phyloP scores from a whole-genome alignment of 92 coral and sea anemone species.

The Scolanthus callimorphus region DNA sequence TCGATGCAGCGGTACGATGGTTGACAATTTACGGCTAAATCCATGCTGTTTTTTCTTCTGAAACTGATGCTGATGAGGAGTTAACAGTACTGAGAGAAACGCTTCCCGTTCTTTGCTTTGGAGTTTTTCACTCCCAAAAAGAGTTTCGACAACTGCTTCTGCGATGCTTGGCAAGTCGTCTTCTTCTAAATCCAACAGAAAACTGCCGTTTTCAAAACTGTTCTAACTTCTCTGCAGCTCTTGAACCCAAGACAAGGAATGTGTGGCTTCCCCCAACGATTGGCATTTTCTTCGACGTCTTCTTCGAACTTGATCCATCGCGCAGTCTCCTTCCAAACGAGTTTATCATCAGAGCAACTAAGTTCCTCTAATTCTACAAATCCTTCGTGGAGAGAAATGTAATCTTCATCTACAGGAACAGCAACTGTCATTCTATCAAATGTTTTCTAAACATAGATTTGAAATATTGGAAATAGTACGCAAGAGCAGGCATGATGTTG shows the following conservation, averaged over 20 bases:
- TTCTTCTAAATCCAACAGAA: constrained; percentile 65
- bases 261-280: constrained; percentile 99
- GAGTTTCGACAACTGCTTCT: constrained; percentile 60
- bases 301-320: constrained; percentile 98
- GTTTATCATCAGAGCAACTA: constrained; percentile 41
- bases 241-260: constrained; percentile 75
- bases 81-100: constrained; percentile 56
- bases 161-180: constrained; percentile 56
- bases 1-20: not conserved
- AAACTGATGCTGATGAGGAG: constrained; percentile 85
- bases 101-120: constrained; percentile 51
- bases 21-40: not conserved
- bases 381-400: constrained; percentile 53
- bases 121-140: constrained; percentile 38
- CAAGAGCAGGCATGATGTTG: not conserved
- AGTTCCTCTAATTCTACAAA: constrained; percentile 97
- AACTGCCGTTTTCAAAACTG: constrained; percentile 60
- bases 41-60: constrained; percentile 39
- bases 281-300: constrained; percentile 85
- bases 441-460: no score
- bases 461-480: not conserved
- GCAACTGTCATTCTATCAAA: constrained; percentile 10
- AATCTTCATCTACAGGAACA: constrained; percentile 7
- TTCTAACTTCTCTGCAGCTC: constrained; percentile 71
- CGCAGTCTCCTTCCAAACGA: constrained; percentile 97